Conservation (phyloP, 2,888 invertebrate species). For the Tenthredo mesomela region DNA sequence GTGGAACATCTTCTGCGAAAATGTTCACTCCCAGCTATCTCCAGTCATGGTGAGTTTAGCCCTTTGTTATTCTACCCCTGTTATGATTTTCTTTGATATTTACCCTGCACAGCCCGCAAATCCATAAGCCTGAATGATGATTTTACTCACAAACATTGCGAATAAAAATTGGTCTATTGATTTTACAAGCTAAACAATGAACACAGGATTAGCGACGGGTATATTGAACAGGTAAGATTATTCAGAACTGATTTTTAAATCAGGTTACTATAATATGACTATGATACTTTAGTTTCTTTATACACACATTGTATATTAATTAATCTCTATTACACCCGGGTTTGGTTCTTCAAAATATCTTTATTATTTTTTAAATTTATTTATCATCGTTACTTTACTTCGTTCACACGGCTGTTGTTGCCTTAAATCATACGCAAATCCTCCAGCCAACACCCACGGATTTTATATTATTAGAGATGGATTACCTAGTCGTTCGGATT, state of each 20-base stretch:
- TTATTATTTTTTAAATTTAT: background rate
- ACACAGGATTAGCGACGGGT: conserved; percentile 62
- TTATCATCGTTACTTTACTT: background rate
- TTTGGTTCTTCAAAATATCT: background rate
- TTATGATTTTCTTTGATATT: conserved; percentile 31
- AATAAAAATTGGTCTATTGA: conserved; percentile 56
- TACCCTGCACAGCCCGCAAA: background rate
- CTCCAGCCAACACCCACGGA: conserved; percentile 28
- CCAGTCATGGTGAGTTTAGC: conserved; percentile 88
- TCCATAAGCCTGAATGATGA: background rate
- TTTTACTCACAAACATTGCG: background rate
- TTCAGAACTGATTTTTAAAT: background rate
- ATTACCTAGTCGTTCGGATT: conserved; percentile 2
- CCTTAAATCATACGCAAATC: background rate
- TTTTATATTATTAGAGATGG: conserved; percentile 42
- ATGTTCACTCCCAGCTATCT: conserved; percentile 89
- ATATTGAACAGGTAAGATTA: conserved; percentile 67
- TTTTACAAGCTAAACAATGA: conserved; percentile 69
- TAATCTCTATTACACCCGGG: background rate
- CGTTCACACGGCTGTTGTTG: conserved; percentile 1
- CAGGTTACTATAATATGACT: background rate
- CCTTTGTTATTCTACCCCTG: background rate
- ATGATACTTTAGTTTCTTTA: conserved; percentile 1
- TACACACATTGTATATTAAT: background rate
- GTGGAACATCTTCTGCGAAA: conserved; percentile 95